phyloP scores from a whole-genome alignment of 2,797 vertebrate species.

The Brachyrhaphis roseni region DNA sequence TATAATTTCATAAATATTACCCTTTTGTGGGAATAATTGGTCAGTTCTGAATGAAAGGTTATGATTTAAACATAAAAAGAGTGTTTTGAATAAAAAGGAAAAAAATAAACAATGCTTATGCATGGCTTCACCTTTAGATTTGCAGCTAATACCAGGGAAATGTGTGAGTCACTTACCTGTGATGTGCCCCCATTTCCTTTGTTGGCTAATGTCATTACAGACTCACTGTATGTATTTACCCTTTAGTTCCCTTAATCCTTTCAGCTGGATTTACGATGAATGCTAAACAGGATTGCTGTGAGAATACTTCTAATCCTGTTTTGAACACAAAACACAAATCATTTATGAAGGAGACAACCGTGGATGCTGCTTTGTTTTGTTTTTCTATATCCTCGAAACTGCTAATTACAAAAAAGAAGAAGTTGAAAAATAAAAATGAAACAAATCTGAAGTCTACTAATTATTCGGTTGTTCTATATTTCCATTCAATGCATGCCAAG shows the following conservation, averaged over 20 bases:
- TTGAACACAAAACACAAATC: slow-evolving; percentile 14
- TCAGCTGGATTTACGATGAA: slow-evolving; percentile 31
- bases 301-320: slow-evolving; percentile 24
- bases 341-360: slow-evolving; percentile 6
- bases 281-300: slow-evolving; percentile 33
- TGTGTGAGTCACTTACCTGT: slow-evolving; percentile 40
- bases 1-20: slow-evolving; percentile 25
- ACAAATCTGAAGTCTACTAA: not conserved
- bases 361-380: not conserved
- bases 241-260: slow-evolving; percentile 50
- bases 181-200: slow-evolving; percentile 37
- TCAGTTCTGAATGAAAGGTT: slow-evolving; percentile 16
- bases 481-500: not conserved
- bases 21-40: slow-evolving; percentile 13
- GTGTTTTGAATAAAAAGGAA: slow-evolving; percentile 38
- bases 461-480: not conserved
- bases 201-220: slow-evolving; percentile 51
- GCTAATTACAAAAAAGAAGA: not conserved
- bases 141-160: slow-evolving; percentile 27
- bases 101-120: slow-evolving; percentile 23
- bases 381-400: not conserved
- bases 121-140: slow-evolving; percentile 45
- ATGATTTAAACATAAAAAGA: slow-evolving; percentile 10
- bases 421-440: not conserved
- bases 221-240: slow-evolving; percentile 60